These are phyloP conservation scores for Drosophila pallidifrons DNA, from an alignment of 1,140 invertebrate species.

Conservation along the genomic window DNA sequence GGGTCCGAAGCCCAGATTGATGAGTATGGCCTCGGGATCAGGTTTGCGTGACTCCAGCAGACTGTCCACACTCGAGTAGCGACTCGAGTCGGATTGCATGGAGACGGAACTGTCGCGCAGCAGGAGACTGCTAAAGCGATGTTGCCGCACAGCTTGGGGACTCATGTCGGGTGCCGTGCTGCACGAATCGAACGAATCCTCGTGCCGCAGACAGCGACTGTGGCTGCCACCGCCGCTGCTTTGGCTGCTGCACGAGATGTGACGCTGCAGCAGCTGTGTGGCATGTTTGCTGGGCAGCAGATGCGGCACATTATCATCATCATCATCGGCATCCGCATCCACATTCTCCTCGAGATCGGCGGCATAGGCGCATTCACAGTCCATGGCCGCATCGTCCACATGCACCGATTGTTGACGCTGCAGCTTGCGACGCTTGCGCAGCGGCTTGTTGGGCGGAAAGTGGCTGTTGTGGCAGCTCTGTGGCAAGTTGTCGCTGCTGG, in stretches of 20 bases:
- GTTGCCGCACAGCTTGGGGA: slow-evolving; percentile 63
- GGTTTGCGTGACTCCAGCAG: slow-evolving; percentile 88
- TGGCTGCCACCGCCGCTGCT: neutral
- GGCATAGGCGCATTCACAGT: slow-evolving; percentile 62
- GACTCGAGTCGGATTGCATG: slow-evolving; percentile 89
- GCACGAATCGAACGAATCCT: slow-evolving; percentile 76
- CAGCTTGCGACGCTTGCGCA: slow-evolving; percentile 65
- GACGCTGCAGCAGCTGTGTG: slow-evolving; percentile 21
- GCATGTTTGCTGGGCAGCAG: slow-evolving; percentile 18
- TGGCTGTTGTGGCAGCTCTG: slow-evolving; percentile 28
- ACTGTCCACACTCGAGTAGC: slow-evolving; percentile 90
- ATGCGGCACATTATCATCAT: slow-evolving; percentile 12
- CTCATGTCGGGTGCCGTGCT: slow-evolving; percentile 65
- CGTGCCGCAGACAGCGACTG: slow-evolving; percentile 64
- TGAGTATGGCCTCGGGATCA: slow-evolving; percentile 89
- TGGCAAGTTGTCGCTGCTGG: slow-evolving; percentile 68
- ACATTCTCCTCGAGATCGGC: slow-evolving; percentile 72
- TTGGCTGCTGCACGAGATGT: slow-evolving; percentile 36
- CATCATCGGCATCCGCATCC: slow-evolving; percentile 27
- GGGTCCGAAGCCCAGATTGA: slow-evolving; percentile 88
- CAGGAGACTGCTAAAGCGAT: slow-evolving; percentile 70
- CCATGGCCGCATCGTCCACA: slow-evolving; percentile 48
- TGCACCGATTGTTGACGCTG: slow-evolving; percentile 61
- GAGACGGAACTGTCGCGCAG: slow-evolving; percentile 87
- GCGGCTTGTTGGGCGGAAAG: slow-evolving; percentile 66